Conservation (phyloP, 2,113 vertebrate genomes). For the Zapus hudsonius region DNA sequence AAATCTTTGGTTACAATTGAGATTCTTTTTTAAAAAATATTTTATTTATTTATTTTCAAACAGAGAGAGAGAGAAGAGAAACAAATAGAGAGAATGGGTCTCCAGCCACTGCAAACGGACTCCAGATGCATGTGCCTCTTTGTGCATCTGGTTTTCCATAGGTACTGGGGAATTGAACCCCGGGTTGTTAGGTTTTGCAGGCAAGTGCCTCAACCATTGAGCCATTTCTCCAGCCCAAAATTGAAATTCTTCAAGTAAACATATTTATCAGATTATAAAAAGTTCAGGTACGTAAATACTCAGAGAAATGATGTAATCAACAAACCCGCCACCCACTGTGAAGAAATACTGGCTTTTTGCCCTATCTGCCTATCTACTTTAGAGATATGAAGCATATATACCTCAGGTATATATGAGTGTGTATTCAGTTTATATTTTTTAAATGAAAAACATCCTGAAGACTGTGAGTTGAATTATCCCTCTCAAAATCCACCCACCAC, state of each 20-base stretch:
- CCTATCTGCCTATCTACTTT: not conserved
- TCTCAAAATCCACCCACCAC: not conserved
- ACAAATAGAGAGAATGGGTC: too few species aligned
- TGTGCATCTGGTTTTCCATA: too few species aligned
- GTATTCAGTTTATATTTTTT: not conserved
- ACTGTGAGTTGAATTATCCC: not conserved
- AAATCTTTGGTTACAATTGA: constrained; percentile 20
- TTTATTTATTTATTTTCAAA: too few species aligned
- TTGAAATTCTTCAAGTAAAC: not conserved
- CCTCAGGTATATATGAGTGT: too few species aligned
- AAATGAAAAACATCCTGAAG: constrained; percentile 3
- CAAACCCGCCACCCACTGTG: not conserved
- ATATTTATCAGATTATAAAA: constrained; percentile 5
- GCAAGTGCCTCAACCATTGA: too few species aligned
- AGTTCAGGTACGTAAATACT: not conserved
- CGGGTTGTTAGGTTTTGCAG: too few species aligned
- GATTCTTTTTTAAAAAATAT: not conserved
- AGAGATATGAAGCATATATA: not conserved
- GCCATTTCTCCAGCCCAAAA: not conserved
- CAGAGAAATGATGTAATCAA: not conserved
- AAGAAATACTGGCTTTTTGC: not conserved
- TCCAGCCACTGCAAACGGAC: too few species aligned
- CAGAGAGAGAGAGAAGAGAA: too few species aligned
- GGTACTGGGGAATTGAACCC: too few species aligned
- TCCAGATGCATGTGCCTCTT: too few species aligned